Evolutionary conservation across 2,113 vertebrate genomes (phyloP).

Genomic region (Cisticola juncidis): DNA sequence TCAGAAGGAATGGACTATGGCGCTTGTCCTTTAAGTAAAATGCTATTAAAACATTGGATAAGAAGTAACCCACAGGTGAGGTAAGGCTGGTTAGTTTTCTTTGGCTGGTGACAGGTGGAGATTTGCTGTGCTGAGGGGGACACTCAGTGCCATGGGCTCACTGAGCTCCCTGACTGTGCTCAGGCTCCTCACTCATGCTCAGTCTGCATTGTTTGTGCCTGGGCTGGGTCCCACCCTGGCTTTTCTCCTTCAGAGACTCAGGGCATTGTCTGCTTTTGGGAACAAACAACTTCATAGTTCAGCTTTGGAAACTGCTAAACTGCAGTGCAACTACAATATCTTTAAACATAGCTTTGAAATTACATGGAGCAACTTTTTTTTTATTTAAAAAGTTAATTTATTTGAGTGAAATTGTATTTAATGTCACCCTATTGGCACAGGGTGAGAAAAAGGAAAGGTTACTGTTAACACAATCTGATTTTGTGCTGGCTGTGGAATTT

Average conservation of each 20-base stretch:
- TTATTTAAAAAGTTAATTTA: background rate
- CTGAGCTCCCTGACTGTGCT: fast-evolving
- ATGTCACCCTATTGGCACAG: background rate
- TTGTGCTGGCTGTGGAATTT: constrained; percentile 27
- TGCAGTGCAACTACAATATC: background rate
- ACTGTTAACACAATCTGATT: background rate
- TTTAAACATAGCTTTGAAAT: background rate
- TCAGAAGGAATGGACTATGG: background rate
- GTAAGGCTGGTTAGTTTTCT: background rate
- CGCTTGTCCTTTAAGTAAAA: background rate
- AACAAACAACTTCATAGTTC: background rate
- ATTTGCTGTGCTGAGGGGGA: background rate
- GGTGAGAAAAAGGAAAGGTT: constrained; percentile 5
- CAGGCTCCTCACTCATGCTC: fast-evolving
- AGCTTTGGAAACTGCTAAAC: background rate
- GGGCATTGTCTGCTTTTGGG: background rate
- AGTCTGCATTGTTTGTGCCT: background rate
- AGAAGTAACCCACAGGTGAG: background rate
- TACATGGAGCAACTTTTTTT: background rate
- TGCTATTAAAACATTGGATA: background rate
- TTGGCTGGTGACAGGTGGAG: background rate
- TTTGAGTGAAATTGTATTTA: background rate
- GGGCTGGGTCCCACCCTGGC: background rate
- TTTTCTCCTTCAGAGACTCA: background rate
- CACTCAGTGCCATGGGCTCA: fast-evolving